Base-by-base conservation (phyloP, 2,797 vertebrate species). In the Mareca penelope region DNA sequence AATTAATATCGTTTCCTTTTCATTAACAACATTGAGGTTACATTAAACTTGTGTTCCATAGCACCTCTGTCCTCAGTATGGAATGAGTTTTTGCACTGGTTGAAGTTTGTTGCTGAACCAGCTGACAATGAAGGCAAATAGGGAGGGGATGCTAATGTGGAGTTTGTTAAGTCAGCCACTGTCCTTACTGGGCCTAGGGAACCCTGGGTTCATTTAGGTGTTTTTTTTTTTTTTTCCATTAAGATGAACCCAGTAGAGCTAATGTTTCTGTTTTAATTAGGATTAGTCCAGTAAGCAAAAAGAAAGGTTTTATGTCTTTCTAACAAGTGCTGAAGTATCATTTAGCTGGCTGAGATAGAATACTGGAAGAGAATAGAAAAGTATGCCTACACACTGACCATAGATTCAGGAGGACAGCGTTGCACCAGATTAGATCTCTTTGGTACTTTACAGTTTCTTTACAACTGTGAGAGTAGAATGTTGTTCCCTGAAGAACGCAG, bases 371-470 rank as follows among this genome's bases (percentile, higher is more conserved):
- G 44, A 89, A 94, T 44, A n/a, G 48, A 75, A 80, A 70, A 93
- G 19, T 29, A 18, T 53, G 29, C 50, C 71, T 91, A 31, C 37
- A 14, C 71, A 68, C 60, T 87, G 55, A 31, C 33, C 33, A 16
- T 64, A 35, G 71, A 85, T 94, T 88, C 68, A 90, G 67, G 33
- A 94, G 24, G 44, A 50, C 33, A 87, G 57, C 2, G 3, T 33
- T 70, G 57, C 69, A 71, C 80, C 86, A 80, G 65, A 61, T 55
- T 68, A 52, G 26, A 75, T 80, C 78, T 50, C 10, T 53, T 68
- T 68, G n/a, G 9, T 95, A 84, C 87, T 96, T 91, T 85, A 85
- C 91, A n/a, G 7, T 83, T 93, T 91, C 68, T 85, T 87, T 93
- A 50, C 48, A 85, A 48, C 50, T 52, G 46, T 76, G 17, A 63